Evolutionary conservation across 2,888 invertebrate genomes (phyloP).

Genomic region (Apeira syringaria): DNA sequence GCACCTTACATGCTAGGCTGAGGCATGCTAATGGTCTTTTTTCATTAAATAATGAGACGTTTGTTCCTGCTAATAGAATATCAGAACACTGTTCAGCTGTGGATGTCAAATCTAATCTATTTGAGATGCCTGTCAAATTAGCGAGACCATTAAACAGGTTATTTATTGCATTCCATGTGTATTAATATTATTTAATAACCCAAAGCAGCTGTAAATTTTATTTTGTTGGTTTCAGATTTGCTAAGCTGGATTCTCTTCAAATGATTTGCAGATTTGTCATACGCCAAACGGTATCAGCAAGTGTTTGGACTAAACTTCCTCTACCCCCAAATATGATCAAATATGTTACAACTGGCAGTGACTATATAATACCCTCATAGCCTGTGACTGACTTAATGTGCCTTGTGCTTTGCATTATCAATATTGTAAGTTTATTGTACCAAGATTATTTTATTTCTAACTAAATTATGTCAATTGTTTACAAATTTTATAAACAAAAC

Average conservation of each 20-base stretch:
- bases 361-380: slow-evolving; percentile 75
- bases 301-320: slow-evolving; percentile 87
- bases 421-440: slow-evolving; percentile 31
- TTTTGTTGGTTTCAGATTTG: slow-evolving; percentile 88
- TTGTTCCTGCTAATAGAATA: slow-evolving; percentile 76
- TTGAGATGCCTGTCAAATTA: slow-evolving; percentile 78
- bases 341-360: slow-evolving; percentile 73
- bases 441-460: slow-evolving; percentile 27
- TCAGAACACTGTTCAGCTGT: slow-evolving; percentile 78
- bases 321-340: slow-evolving; percentile 80
- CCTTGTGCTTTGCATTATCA: slow-evolving; percentile 49
- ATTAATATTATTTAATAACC: too few relatives aligned
- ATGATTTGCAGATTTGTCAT: slow-evolving; percentile 90
- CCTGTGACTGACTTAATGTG: slow-evolving; percentile 41
- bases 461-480: slow-evolving; percentile 48
- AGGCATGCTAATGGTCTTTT: slow-evolving; percentile 89
- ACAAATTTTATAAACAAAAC: slow-evolving; percentile 60
- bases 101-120: slow-evolving; percentile 72
- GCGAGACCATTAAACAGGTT: slow-evolving; percentile 78
- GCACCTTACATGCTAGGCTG: slow-evolving; percentile 88
- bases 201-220: too few relatives aligned
- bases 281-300: slow-evolving; percentile 86
- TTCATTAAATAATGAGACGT: slow-evolving; percentile 83
- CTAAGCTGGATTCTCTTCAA: slow-evolving; percentile 86
- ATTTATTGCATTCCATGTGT: too few relatives aligned